phyloP scores from a whole-genome alignment of 2,113 vertebrate genomes.

The Kobus ellipsiprymnus region DNA sequence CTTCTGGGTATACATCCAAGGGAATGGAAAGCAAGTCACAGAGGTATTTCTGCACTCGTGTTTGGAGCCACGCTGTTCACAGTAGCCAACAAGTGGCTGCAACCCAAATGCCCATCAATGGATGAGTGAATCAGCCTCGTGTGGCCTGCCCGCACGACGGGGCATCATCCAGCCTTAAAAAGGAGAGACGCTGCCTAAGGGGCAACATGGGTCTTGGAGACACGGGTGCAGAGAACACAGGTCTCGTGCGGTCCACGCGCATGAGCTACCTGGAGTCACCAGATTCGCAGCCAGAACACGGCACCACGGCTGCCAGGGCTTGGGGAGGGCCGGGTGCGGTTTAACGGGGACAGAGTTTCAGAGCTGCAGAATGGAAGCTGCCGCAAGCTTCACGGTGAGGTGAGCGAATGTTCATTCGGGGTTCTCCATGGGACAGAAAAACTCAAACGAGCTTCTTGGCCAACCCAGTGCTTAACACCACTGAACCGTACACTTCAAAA shows the following conservation, averaged over 20 bases:
- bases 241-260: accelerated
- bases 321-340: accelerated
- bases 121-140: accelerated
- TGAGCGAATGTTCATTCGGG: accelerated
- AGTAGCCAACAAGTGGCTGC: accelerated
- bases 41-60: accelerated
- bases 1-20: not conserved
- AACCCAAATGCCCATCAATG: accelerated
- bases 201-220: accelerated
- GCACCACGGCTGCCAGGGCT: not conserved
- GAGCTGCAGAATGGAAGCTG: too few relatives aligned
- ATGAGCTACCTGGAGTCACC: not conserved
- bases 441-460: not conserved
- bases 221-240: accelerated
- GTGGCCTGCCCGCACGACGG: accelerated
- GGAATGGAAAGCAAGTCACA: accelerated
- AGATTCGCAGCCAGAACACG: accelerated
- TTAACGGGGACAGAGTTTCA: not conserved
- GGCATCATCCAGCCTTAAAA: accelerated
- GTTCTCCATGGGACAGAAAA: not conserved
- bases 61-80: accelerated
- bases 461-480: not conserved
- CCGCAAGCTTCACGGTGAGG: not conserved
- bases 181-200: accelerated
- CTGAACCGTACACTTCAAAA: not conserved